Base-by-base conservation (phyloP, 1,140 invertebrate species). In the Oppia nitens region DNA sequence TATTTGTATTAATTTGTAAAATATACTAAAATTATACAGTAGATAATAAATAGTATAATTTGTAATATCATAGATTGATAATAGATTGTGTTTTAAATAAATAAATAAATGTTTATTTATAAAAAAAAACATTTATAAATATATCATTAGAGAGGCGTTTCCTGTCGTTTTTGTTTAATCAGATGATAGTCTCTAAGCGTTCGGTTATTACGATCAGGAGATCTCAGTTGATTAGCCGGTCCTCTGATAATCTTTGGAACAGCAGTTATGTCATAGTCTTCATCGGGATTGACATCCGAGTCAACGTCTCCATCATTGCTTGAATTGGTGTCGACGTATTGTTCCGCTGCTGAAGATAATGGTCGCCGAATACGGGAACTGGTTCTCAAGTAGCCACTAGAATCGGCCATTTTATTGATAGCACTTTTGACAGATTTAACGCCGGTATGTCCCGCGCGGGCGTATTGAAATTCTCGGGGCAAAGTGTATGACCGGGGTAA, bases 391-490 rank as follows among this genome's bases (percentile, higher is more conserved):
- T 56, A 56, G 25, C 28, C 25, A 49, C 21, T 23, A 24, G 14
- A n/a, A 20, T 20, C 20, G 17, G 6, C 11, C 14, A 48, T 17
- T 12, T 2, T 4, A 40, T 50, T 52, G 12, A 40, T n/a, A 27
- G 32, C 32, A 40, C 32, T 29, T 3, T 23, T 57, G 29, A 26
- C 50, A 20, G 9, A 17, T 14, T 23, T 57, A 27, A 14, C 26
- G 11, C 14, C 23, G 6, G 17, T 53, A 14, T 57, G 58, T 25
- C 29, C 59, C 12, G 17, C 55, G 25, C 61, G 47, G 55, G 83
- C 84, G 71, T 86, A 87, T 64, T 84, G 83, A 69, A 87, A 87
- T 71, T 88, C 83, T 26, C 84, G 78, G 0, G 85, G 85, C 14
- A 89, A 71, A 1, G 85, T 88, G 67, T 87, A 87, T 24, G 84